A percentile compares a stretch with the other conserved stretches of the same genome.
phyloP scores from a whole-genome alignment of 2,797 vertebrate species.

The Brotula barbata region DNA sequence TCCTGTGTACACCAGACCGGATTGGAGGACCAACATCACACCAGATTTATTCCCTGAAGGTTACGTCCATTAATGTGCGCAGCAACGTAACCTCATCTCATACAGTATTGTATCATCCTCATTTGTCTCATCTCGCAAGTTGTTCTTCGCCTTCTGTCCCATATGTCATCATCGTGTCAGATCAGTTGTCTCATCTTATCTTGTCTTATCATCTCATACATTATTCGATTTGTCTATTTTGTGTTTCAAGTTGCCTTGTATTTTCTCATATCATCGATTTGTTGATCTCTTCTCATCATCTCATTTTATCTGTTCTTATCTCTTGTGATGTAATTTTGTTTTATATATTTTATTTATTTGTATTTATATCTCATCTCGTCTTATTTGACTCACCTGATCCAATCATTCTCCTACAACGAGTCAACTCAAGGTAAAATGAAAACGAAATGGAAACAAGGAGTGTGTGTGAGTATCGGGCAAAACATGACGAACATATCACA shows the following conservation, averaged over 20 bases:
- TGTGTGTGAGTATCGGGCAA: slow-evolving; percentile 54
- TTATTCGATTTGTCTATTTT: too few relatives aligned
- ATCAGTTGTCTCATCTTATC: not conserved
- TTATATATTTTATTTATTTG: not conserved
- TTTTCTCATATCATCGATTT: not conserved
- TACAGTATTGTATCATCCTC: not conserved
- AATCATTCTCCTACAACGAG: not conserved
- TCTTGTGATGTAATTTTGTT: too few relatives aligned
- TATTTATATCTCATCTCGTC: not conserved
- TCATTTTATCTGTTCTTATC: not conserved
- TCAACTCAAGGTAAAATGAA: slow-evolving; percentile 29
- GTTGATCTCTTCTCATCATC: not conserved
- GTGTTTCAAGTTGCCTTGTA: not conserved
- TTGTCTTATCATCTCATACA: not conserved
- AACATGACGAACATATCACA: slow-evolving; percentile 72
- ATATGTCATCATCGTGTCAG: too few relatives aligned
- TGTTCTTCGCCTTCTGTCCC: too few relatives aligned
- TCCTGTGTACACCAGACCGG: too few relatives aligned
- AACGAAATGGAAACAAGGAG: slow-evolving; percentile 52
- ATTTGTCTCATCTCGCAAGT: not conserved
- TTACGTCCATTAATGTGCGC: too few relatives aligned
- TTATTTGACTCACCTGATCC: not conserved
- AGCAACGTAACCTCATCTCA: too few relatives aligned
- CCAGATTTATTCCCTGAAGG: too few relatives aligned
- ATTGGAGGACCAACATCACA: too few relatives aligned